Conservation (phyloP, 2,888 invertebrate genomes). For the Caenorhabditis afra region DNA sequence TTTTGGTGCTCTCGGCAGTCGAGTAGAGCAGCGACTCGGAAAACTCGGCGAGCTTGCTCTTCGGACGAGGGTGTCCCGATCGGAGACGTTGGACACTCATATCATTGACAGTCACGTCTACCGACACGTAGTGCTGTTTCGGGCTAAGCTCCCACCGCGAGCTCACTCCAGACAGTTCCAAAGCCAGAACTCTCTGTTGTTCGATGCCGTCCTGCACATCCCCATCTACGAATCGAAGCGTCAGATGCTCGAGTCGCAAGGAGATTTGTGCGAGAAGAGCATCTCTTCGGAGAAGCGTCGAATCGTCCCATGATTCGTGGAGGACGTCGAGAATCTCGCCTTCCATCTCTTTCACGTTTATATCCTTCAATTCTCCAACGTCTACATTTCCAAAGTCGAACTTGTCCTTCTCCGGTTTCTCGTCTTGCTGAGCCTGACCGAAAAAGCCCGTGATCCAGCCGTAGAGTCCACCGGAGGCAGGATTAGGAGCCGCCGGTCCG, state of each 20-base stretch:
- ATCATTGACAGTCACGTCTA: conserved; percentile 75
- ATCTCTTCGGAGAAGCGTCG: conserved; percentile 77
- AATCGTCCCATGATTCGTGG: conserved; percentile 80
- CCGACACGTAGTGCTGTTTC: conserved; percentile 73
- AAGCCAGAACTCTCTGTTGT: conserved; percentile 71
- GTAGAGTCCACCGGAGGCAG: conserved; percentile 69
- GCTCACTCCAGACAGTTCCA: conserved; percentile 73
- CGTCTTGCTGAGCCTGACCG: conserved; percentile 44
- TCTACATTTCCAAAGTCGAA: conserved; percentile 64
- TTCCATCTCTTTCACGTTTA: conserved; percentile 72
- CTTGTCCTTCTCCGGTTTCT: conserved; percentile 54
- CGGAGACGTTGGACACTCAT: conserved; percentile 76
- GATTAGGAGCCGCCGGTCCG: conserved; percentile 13
- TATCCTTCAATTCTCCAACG: conserved; percentile 56
- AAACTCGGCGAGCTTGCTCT: conserved; percentile 48
- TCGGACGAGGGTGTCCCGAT: conserved; percentile 53
- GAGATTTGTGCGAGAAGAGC: conserved; percentile 76
- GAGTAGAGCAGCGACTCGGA: conserved; percentile 63
- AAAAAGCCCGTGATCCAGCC: conserved; percentile 77
- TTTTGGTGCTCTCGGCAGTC: conserved; percentile 64
- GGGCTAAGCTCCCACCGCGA: conserved; percentile 75
- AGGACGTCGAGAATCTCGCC: conserved; percentile 78
- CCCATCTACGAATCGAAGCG: conserved; percentile 76
- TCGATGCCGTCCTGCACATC: conserved; percentile 57
- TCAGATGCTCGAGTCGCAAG: conserved; percentile 74